Evolutionary conservation across 2,888 invertebrate genomes (phyloP), one percentile per base, ranked within the genome.

Genomic region (Apeira syringaria): DNA sequence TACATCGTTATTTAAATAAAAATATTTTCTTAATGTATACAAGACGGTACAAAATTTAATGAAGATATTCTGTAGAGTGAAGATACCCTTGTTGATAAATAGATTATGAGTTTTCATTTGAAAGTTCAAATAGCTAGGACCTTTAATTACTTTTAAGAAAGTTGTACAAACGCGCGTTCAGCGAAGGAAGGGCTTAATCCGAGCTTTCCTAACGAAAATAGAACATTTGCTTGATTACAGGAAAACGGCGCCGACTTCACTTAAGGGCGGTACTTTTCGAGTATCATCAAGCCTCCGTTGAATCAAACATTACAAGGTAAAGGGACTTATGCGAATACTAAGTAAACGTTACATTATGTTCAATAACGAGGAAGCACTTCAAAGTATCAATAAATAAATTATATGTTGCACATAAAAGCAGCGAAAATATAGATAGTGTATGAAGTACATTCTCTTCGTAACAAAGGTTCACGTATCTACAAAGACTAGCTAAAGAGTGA

Each of bases 71-170:
- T 54, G n/a, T n/a, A n/a, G n/a, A n/a, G n/a, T n/a, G 55, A 66
- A 69, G 68, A 72, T 68, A 64, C 61, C 47, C 52, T 61, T 53
- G 48, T 57, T 62, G 64, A 73, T 73, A 76, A 78, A 74, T 73
- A 75, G 69, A 76, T 74, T 75, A 76, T 77, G 71, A 76, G 78
- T 73, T 80, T 79, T 74, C 67, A 72, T 75, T 73, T 64, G 64
- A 53, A 68, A 76, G 76, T 76, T 75, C 64, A 74, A 80, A 80
- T 75, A 77, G 70, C 71, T 73, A 74, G 68, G 73, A 78, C 75
- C 78, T 74, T 79, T 80, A 80, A 82, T 81, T 81, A 80, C 79
- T 79, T 81, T 80, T 71, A 68, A 68, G 69, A 77, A 78, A 81
- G 73, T 81, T 80, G 69, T 75, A 74, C 68, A 77, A 79, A 73